These are phyloP conservation scores for Neoniphon sammara DNA, from an alignment of 2,797 vertebrate genomes.

Conservation along the genomic window DNA sequence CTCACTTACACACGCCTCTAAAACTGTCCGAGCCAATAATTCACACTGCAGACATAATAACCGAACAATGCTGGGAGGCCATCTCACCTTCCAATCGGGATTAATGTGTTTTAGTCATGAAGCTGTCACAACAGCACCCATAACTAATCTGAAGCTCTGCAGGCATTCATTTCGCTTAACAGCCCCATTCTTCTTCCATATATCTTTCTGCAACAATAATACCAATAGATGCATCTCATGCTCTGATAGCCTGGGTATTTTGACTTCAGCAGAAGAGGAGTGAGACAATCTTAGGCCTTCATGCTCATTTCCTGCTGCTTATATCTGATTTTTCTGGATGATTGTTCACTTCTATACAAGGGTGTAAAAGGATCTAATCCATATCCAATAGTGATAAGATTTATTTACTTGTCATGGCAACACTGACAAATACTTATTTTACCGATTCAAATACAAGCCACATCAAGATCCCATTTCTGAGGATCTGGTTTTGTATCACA, in stretches of 20 bases:
- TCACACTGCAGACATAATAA: neutral
- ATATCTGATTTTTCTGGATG: no score
- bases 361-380: no score
- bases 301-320: no score
- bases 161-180: neutral
- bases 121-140: constrained; percentile 5
- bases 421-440: no score
- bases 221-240: neutral
- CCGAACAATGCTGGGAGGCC: neutral
- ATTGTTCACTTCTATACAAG: no score
- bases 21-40: constrained; percentile 7
- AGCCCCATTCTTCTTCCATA: neutral
- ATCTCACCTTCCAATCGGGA: neutral
- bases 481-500: no score
- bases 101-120: neutral
- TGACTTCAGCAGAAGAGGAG: neutral
- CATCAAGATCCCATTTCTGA: no score
- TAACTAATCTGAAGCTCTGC: neutral
- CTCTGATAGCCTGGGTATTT: neutral
- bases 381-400: no score
- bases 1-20: neutral
- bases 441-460: no score
- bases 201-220: no score
- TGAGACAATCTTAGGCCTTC: neutral
- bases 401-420: no score